phyloP scores from a whole-genome alignment of 2,797 vertebrate species.

The Cossypha dichroa region DNA sequence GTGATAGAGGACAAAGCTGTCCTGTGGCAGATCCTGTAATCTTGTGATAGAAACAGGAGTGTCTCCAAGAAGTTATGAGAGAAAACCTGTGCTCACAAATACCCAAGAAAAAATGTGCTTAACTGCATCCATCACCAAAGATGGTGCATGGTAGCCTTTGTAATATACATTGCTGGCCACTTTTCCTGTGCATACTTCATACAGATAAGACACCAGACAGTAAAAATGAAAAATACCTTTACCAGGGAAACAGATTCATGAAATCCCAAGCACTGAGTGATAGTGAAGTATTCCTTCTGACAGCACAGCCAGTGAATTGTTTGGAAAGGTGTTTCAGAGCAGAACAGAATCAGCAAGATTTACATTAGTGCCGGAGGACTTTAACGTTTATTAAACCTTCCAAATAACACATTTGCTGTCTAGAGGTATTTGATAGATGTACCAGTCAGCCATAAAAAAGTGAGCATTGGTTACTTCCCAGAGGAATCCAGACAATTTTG shows the following conservation, averaged over 20 bases:
- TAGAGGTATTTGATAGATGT: conserved; percentile 53
- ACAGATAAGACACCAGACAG: neutral
- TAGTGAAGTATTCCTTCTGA: neutral
- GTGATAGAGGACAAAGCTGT: neutral
- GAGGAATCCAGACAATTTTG: conserved; percentile 71
- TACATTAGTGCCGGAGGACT: conserved; percentile 21
- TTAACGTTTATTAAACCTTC: conserved; percentile 63
- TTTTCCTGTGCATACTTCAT: neutral
- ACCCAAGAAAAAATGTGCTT: neutral
- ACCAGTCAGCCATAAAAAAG: conserved; percentile 60
- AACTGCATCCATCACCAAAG: neutral
- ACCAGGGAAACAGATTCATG: neutral
- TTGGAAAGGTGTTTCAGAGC: neutral
- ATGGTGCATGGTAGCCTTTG: neutral
- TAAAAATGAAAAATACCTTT: neutral
- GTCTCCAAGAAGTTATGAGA: neutral
- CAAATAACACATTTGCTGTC: conserved; percentile 62
- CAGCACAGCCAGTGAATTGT: neutral
- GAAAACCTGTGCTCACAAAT: neutral
- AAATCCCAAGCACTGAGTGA: neutral
- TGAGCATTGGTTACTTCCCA: conserved; percentile 41
- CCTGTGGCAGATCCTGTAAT: neutral
- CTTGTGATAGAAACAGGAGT: neutral
- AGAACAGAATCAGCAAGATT: conserved; percentile 16
- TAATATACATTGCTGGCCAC: fast-evolving